These are phyloP conservation scores for Druon quercuslanigerum DNA, from an alignment of 1,140 invertebrate species.

Conservation along the genomic window DNA sequence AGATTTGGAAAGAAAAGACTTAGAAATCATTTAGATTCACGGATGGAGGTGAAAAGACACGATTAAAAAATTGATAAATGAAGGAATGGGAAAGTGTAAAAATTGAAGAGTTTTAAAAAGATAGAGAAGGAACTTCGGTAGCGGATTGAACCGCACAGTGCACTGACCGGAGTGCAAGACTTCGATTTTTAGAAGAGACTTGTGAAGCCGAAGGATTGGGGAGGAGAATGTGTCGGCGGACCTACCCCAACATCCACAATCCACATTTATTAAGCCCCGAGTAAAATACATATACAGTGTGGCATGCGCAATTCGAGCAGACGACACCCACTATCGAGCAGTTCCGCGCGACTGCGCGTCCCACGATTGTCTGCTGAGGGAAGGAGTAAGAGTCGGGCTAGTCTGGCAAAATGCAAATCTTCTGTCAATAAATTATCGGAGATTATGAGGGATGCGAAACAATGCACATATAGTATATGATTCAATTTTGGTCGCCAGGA, in stretches of 20 bases:
- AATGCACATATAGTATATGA: background rate
- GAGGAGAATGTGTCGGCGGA: background rate
- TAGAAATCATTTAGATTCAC: too few species aligned
- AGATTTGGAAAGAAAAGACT: too few species aligned
- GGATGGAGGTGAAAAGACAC: constrained; percentile 16
- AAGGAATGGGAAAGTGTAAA: constrained; percentile 20
- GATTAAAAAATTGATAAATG: background rate
- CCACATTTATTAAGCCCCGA: background rate
- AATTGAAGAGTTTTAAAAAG: constrained; percentile 9
- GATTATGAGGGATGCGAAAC: background rate
- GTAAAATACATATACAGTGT: background rate
- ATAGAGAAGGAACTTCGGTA: background rate
- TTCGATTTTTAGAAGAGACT: constrained; percentile 24
- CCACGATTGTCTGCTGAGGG: background rate
- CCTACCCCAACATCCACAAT: constrained; percentile 12
- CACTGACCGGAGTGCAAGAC: constrained; percentile 24
- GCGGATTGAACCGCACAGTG: background rate
- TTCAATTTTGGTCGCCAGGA: too few species aligned
- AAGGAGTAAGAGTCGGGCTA: constrained; percentile 18
- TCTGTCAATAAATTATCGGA: constrained; percentile 2
- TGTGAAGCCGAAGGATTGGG: background rate
- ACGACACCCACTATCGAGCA: constrained; percentile 14
- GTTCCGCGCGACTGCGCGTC: constrained; percentile 13
- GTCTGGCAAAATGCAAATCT: constrained; percentile 6
- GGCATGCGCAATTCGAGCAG: constrained; percentile 10